A percentile compares a stretch with the other conserved stretches of the same genome.
Conservation (phyloP, 2,113 vertebrate genomes). For the Rhodinocichla rosea region DNA sequence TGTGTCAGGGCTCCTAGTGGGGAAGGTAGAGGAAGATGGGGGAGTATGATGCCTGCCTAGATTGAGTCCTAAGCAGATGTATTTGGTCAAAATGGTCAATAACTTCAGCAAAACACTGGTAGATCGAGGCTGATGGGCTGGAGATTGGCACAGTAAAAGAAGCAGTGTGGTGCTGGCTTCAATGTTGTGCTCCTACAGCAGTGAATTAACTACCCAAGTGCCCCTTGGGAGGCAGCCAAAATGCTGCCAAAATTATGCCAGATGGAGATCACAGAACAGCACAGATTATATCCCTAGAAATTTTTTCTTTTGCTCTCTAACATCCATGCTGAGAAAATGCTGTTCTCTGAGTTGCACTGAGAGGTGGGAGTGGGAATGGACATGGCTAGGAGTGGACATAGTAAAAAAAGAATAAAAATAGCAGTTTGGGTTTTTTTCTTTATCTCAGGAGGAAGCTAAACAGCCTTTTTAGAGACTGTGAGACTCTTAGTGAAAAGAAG, state of each 20-base stretch:
- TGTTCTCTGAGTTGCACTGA: not conserved
- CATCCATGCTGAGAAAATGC: not conserved
- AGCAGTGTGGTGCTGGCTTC: not conserved
- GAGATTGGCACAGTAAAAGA: not conserved
- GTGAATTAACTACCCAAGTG: not conserved
- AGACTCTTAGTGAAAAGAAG: not conserved
- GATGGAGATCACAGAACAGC: not conserved
- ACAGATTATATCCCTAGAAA: not conserved
- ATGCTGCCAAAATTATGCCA: not conserved
- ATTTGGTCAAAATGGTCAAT: not conserved
- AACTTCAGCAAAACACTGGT: accelerated
- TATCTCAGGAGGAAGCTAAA: constrained; percentile 10
- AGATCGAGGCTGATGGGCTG: not conserved
- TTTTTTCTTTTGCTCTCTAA: not conserved
- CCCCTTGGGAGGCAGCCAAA: not conserved
- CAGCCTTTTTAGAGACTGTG: not conserved
- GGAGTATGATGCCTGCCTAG: not conserved
- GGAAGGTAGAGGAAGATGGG: not conserved
- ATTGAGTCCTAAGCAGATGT: not conserved
- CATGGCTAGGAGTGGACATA: not conserved
- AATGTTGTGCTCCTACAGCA: not conserved
- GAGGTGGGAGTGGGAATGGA: not conserved
- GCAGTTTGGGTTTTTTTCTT: not conserved
- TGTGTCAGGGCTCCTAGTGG: not conserved
- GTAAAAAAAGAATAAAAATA: not conserved